Conservation (phyloP, 2,888 invertebrate species). For the Punctoribates punctum region DNA sequence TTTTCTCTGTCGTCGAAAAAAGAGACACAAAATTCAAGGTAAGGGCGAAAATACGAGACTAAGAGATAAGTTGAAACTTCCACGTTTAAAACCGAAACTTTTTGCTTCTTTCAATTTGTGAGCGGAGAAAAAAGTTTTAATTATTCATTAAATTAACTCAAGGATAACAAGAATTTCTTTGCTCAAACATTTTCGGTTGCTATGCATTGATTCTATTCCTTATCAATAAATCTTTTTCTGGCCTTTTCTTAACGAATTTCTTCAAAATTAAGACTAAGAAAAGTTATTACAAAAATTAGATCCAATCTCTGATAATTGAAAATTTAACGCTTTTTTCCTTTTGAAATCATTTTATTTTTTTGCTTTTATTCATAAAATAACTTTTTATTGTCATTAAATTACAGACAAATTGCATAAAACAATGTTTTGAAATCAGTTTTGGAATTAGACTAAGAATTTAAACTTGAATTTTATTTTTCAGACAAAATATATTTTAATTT, state of each 20-base stretch:
- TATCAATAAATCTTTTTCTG: conserved; percentile 1
- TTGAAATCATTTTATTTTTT: not conserved
- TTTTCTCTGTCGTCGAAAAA: not conserved
- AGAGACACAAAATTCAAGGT: conserved; percentile 15
- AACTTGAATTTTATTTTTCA: not conserved
- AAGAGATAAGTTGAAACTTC: not conserved
- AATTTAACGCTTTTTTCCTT: not conserved
- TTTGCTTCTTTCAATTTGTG: not conserved
- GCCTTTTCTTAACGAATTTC: not conserved
- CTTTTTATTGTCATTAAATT: conserved; percentile 5
- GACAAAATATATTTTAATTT: not conserved
- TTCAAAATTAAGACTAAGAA: too few relatives aligned
- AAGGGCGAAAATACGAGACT: conserved; percentile 1
- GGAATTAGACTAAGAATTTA: not conserved
- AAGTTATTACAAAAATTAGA: too few relatives aligned
- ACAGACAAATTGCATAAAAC: not conserved
- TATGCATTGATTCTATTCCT: not conserved
- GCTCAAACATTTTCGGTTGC: not conserved
- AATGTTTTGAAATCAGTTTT: not conserved
- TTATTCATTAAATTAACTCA: conserved; percentile 30
- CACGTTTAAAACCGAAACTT: not conserved
- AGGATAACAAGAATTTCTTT: conserved; percentile 25
- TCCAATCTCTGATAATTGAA: too few relatives aligned
- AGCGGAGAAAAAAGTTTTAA: not conserved
- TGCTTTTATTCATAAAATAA: not conserved